Evolutionary conservation across 1,140 invertebrate genomes (phyloP).

Genomic region (Pseudobourletiella spinata): DNA sequence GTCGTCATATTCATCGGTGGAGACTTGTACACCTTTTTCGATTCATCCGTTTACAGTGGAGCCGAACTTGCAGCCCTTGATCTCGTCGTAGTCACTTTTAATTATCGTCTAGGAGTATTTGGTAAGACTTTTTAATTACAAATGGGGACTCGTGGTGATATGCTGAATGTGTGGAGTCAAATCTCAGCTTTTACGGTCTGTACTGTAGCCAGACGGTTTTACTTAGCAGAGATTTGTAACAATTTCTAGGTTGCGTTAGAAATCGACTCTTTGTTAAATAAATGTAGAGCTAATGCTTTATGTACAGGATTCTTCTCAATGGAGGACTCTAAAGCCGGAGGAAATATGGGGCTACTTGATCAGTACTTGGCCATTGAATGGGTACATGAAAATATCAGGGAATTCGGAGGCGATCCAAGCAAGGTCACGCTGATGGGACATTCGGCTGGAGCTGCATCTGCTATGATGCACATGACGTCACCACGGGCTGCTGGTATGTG

Average conservation of each 20-base stretch:
- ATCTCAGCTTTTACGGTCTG: no score
- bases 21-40: slow-evolving; percentile 33
- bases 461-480: slow-evolving; percentile 38
- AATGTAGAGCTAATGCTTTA: no score
- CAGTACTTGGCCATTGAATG: slow-evolving; percentile 43
- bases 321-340: slow-evolving; percentile 33
- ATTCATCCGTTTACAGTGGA: slow-evolving; percentile 31
- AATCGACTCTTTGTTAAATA: no score
- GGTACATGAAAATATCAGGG: slow-evolving; percentile 42
- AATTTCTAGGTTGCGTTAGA: no score
- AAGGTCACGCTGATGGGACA: slow-evolving; percentile 44
- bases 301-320: slow-evolving; percentile 35
- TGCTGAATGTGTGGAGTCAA: not conserved
- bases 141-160: not conserved
- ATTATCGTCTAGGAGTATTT: slow-evolving; percentile 32
- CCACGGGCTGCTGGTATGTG: slow-evolving; percentile 34
- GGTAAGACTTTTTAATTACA: slow-evolving; percentile 16
- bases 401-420: slow-evolving; percentile 44
- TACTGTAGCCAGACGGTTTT: no score
- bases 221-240: no score
- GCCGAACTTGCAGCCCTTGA: slow-evolving; percentile 30
- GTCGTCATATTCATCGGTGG: slow-evolving; percentile 36
- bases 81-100: slow-evolving; percentile 35
- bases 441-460: slow-evolving; percentile 39
- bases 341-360: slow-evolving; percentile 43